A percentile compares a stretch with the other conserved stretches of the same genome.
phyloP scores from a whole-genome alignment of 2,888 invertebrate species.

The Maniola hyperantus region DNA sequence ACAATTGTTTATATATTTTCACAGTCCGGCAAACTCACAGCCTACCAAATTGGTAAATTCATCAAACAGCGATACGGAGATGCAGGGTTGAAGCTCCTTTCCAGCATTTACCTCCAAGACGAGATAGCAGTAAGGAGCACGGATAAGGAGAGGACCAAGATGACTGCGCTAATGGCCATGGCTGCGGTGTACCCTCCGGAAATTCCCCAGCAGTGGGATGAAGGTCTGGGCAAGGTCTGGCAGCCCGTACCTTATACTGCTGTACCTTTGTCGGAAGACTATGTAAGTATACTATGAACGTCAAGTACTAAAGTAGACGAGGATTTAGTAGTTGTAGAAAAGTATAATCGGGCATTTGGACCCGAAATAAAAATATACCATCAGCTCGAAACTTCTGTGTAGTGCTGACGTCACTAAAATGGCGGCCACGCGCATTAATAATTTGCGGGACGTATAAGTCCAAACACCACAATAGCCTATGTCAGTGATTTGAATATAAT shows the following conservation, averaged over 20 bases:
- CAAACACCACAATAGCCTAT: too few species aligned
- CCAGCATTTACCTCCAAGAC: slow-evolving; percentile 58
- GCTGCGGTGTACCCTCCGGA: slow-evolving; percentile 69
- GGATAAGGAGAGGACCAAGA: slow-evolving; percentile 74
- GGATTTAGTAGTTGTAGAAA: too few species aligned
- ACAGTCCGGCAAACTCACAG: slow-evolving; percentile 64
- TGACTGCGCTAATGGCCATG: slow-evolving; percentile 70
- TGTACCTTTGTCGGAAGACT: slow-evolving; percentile 65
- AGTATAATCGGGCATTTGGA: too few species aligned
- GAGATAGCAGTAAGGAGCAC: slow-evolving; percentile 66
- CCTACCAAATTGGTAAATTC: slow-evolving; percentile 68
- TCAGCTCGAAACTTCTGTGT: too few species aligned
- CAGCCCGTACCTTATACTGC: slow-evolving; percentile 70
- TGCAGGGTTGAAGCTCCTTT: slow-evolving; percentile 55
- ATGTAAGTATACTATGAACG: too few species aligned
- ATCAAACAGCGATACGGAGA: slow-evolving; percentile 61
- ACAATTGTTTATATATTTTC: not conserved
- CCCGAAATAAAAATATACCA: too few species aligned
- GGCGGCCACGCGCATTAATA: too few species aligned
- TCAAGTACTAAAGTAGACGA: too few species aligned
- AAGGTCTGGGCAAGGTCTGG: slow-evolving; percentile 68
- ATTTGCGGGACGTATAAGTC: too few species aligned
- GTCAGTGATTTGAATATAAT: too few species aligned
- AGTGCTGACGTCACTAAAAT: too few species aligned
- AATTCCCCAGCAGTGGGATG: slow-evolving; percentile 70